These are phyloP conservation scores for Hypercompe scribonia DNA, from an alignment of 2,888 invertebrate genomes.

Conservation along the genomic window DNA sequence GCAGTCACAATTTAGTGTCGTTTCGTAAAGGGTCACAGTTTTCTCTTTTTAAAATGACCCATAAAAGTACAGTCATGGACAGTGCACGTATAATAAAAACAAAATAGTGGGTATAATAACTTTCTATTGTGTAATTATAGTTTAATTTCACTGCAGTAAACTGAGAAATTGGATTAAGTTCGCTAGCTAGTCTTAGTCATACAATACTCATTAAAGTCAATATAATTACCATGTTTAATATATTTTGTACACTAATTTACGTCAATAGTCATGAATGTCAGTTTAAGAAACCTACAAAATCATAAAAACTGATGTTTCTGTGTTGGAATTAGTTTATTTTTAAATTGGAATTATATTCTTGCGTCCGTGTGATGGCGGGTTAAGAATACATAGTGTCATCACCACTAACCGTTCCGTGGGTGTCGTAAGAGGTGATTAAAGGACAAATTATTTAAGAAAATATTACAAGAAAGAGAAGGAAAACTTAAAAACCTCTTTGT, in stretches of 20 bases:
- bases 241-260: neutral
- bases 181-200: neutral
- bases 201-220: slow-evolving; percentile 10
- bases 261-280: neutral
- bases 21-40: neutral
- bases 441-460: too few relatives aligned
- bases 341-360: too few relatives aligned
- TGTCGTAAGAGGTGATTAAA: too few relatives aligned
- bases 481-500: too few relatives aligned
- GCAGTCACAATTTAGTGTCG: neutral
- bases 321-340: neutral
- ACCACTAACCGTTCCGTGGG: too few relatives aligned
- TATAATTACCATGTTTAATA: neutral
- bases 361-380: too few relatives aligned
- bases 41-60: neutral
- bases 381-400: too few relatives aligned
- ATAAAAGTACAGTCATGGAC: neutral
- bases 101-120: slow-evolving; percentile 11
- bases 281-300: neutral
- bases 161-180: slow-evolving; percentile 21
- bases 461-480: too few relatives aligned
- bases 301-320: neutral
- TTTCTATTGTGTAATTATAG: slow-evolving; percentile 14
- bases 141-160: slow-evolving; percentile 37
- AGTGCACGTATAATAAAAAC: neutral